A percentile compares a stretch with the other conserved stretches of the same genome.
These are phyloP conservation scores for Augiades crinisus DNA, from an alignment of 2,888 invertebrate species.

Conservation along the genomic window DNA sequence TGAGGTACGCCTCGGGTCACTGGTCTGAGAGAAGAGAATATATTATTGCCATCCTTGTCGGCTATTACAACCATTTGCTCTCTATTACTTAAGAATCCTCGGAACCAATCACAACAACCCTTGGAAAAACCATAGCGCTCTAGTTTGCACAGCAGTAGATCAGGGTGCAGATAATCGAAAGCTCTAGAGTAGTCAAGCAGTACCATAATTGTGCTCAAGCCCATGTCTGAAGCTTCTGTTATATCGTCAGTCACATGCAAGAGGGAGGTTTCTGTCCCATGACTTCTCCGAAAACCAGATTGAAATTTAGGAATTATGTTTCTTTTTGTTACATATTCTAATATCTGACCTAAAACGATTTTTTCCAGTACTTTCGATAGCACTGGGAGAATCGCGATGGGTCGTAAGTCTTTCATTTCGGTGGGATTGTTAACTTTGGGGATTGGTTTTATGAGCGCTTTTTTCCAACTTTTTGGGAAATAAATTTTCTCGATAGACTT, in stretches of 20 bases:
- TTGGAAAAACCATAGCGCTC: conserved; percentile 18
- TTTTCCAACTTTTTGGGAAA: conserved; percentile 36
- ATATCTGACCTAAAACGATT: conserved; percentile 28
- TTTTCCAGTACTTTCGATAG: conserved; percentile 22
- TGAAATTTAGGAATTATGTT: too few species aligned
- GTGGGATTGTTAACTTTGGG: conserved; percentile 32
- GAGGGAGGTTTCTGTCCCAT: conserved; percentile 26
- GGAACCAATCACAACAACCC: conserved; percentile 25
- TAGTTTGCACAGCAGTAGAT: conserved; percentile 16
- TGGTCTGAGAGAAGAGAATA: neutral
- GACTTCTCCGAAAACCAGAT: too few species aligned
- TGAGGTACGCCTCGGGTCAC: neutral
- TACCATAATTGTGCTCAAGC: conserved; percentile 4
- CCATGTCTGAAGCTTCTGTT: conserved; percentile 21
- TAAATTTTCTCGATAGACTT: conserved; percentile 15
- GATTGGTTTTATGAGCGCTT: conserved; percentile 33
- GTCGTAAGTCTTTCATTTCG: conserved; percentile 32
- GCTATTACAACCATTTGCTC: conserved; percentile 8
- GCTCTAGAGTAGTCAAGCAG: conserved; percentile 26
- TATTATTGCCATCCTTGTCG: neutral
- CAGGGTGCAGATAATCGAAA: conserved; percentile 21
- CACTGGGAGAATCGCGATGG: conserved; percentile 32
- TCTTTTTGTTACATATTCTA: too few species aligned
- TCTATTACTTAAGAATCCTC: conserved; percentile 16
- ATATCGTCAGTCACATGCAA: conserved; percentile 26